phyloP scores from a whole-genome alignment of 2,113 vertebrate species.

The Fulmarus glacialis region DNA sequence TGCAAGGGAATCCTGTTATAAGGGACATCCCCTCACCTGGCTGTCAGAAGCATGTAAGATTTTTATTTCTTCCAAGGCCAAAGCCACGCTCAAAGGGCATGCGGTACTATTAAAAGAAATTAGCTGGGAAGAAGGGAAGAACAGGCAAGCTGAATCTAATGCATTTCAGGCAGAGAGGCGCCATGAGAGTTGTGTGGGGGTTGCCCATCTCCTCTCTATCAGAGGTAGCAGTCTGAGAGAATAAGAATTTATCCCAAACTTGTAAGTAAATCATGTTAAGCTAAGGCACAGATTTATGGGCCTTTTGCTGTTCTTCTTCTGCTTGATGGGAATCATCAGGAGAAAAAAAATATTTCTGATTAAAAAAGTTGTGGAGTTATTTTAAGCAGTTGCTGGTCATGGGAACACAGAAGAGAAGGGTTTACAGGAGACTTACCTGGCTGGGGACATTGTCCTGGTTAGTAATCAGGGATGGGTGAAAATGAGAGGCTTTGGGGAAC shows the following conservation, averaged over 20 bases:
- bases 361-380: background rate
- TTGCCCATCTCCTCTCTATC: accelerated
- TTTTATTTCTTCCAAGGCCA: background rate
- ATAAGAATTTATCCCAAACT: background rate
- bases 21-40: background rate
- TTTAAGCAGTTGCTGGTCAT: background rate
- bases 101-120: background rate
- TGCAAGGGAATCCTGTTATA: background rate
- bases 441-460: background rate
- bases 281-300: background rate
- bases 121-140: background rate
- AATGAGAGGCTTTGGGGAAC: background rate
- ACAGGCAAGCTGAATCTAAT: background rate
- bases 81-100: background rate
- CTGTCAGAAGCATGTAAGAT: background rate
- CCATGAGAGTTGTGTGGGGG: accelerated
- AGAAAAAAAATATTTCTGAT: background rate
- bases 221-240: background rate
- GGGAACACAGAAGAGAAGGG: background rate
- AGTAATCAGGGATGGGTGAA: background rate
- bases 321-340: background rate
- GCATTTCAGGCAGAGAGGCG: accelerated
- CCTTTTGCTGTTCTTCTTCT: background rate
- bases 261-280: background rate
- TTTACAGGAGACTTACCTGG: background rate